Conservation (phyloP, 2,888 invertebrate genomes). For the Lamellibrachia satsuma region DNA sequence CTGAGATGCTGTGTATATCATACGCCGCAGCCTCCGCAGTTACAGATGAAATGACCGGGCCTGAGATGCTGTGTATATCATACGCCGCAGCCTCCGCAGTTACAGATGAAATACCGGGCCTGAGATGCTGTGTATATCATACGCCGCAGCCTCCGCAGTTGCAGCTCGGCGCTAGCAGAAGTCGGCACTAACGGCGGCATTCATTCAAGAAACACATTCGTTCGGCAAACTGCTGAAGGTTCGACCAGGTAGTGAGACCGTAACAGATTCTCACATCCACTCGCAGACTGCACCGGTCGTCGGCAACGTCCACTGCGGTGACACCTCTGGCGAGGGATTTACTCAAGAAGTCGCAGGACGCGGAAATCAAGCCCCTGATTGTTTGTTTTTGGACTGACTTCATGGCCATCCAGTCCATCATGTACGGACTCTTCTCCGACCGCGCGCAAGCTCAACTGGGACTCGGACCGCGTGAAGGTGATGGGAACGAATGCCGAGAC, state of each 20-base stretch:
- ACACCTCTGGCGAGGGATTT: slow-evolving; percentile 40
- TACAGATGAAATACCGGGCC: neutral
- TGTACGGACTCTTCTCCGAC: slow-evolving; percentile 44
- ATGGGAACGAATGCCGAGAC: slow-evolving; percentile 46
- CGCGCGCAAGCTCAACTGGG: slow-evolving; percentile 45
- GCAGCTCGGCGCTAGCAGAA: neutral
- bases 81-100: neutral
- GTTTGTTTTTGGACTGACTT: slow-evolving; percentile 47
- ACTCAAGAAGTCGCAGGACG: slow-evolving; percentile 41
- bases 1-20: neutral
- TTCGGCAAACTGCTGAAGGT: neutral
- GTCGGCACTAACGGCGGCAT: neutral
- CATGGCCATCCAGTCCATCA: slow-evolving; percentile 45
- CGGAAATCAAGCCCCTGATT: slow-evolving; percentile 44
- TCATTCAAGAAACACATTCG: neutral
- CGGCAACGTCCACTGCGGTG: neutral
- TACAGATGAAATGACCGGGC: too few species aligned
- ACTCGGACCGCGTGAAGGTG: slow-evolving; percentile 47
- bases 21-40: neutral
- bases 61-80: too few species aligned
- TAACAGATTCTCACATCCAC: neutral
- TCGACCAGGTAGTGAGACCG: neutral
- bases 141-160: neutral
- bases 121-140: slow-evolving; percentile 1
- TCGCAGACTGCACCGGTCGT: neutral